A percentile compares a stretch with the other conserved stretches of the same genome.
Evolutionary conservation across 2,113 vertebrate genomes (phyloP).

Genomic region (Monarcha castaneiventris): DNA sequence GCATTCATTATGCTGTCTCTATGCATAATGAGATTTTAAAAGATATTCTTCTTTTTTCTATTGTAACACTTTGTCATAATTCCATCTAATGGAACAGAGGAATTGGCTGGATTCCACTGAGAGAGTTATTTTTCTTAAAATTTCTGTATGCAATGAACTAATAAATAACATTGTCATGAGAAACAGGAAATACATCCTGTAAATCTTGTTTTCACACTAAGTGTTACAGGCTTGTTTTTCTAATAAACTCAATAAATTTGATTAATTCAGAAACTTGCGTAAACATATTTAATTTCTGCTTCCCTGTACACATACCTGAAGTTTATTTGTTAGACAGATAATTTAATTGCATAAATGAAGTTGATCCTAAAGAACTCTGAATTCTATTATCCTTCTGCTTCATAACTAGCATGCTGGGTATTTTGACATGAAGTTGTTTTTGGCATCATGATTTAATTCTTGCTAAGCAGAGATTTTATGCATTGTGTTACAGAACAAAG

Average conservation of each 20-base stretch:
- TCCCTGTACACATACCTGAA: background rate
- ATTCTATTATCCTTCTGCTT: background rate
- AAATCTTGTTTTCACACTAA: background rate
- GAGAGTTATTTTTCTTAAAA: background rate
- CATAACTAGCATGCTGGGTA: background rate
- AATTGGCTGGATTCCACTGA: background rate
- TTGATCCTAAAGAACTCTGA: background rate
- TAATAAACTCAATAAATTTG: background rate
- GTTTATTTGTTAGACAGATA: background rate
- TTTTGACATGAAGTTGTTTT: background rate
- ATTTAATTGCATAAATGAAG: background rate
- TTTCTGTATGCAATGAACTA: background rate
- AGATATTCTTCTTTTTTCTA: background rate
- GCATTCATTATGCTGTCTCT: background rate
- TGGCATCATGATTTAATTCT: background rate
- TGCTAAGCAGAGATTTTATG: background rate
- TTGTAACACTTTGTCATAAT: background rate
- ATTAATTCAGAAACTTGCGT: background rate
- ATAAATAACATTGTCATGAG: background rate
- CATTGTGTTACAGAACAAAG: constrained; percentile 36
- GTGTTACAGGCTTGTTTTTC: background rate
- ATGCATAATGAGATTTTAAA: background rate
- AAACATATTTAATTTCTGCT: background rate
- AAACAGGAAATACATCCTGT: background rate
- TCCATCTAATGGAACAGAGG: background rate